phyloP scores from a whole-genome alignment of 2,888 invertebrate species.

The Halictus quadricinctus region DNA sequence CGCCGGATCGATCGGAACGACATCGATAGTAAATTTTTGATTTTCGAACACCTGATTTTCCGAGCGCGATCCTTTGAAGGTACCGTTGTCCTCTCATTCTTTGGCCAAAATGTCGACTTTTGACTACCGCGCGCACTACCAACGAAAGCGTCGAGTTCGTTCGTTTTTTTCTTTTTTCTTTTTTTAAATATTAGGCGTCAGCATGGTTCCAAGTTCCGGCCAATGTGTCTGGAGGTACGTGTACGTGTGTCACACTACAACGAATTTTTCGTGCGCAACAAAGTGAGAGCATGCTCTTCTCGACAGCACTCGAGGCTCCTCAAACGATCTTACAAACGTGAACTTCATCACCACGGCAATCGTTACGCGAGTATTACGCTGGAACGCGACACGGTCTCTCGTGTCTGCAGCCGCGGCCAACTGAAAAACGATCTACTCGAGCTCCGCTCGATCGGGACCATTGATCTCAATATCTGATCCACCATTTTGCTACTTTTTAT shows the following conservation, averaged over 20 bases:
- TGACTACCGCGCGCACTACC: background rate
- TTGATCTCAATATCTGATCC: background rate
- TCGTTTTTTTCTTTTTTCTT: background rate
- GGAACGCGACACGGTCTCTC: constrained; percentile 53
- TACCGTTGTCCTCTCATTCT: background rate
- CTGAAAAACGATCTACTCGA: background rate
- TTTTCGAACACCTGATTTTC: constrained; percentile 20
- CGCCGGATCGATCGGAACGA: background rate
- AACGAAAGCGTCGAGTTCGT: constrained; percentile 9
- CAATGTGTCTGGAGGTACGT: background rate
- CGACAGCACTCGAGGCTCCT: constrained; percentile 18
- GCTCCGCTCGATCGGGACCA: no score
- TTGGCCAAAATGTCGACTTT: constrained; percentile 2
- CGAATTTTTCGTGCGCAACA: constrained; percentile 1
- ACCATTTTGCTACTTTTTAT: background rate
- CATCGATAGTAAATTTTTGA: constrained; percentile 44
- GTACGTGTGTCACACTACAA: background rate
- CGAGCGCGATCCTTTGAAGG: constrained; percentile 5
- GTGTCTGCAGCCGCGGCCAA: constrained; percentile 34
- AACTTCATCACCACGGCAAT: constrained; percentile 29
- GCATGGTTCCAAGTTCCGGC: constrained; percentile 21
- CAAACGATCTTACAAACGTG: constrained; percentile 17
- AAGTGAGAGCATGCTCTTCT: constrained; percentile 13
- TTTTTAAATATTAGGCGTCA: constrained; percentile 1
- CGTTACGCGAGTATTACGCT: constrained; percentile 63